Evolutionary conservation across 92 coral and sea anemone genomes (phyloP), one percentile per base, ranked within the genome.

Genomic region (Zoanthus sansibaricus): DNA sequence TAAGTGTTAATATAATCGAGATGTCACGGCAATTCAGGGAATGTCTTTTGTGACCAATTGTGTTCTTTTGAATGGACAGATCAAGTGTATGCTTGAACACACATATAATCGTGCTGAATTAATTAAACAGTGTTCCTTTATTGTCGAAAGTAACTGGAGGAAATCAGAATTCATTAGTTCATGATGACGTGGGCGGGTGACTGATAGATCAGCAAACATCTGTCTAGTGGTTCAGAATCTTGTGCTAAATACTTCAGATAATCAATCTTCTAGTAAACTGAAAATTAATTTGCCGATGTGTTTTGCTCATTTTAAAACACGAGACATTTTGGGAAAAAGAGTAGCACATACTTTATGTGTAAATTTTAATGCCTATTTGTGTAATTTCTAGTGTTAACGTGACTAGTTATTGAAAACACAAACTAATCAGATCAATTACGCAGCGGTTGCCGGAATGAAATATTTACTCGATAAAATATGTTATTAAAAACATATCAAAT

Each of bases 71-170:
- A 32, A 62, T 58, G 61, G 72, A 6, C 68, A 46, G 62, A n/a
- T 79, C 72, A 44, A 64, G 55, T 12, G 71, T 59, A 72, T 44
- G 61, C 46, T 46, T 66, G 56, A 79, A 80, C 46, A 79, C 17
- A 21, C 30, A 80, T 42, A 64, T 15, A 80, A 45, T 66, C 75
- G 20, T 44, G 59, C 74, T 31, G 75, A 80, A 80, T 80, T 80
- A 10, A 44, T 69, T 69, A 13, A 25, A 69, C 74, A 11, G 31
- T 69, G 46, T 25, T 21, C 47, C 66, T 72, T 44, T 80, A 80
- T 49, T 66, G 44, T 4, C 66, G 59, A 21, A 80, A 64, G 59
- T 66, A 61, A 79, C 58, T 71, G 33, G 33, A 56, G 30, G 7
- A 2, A 78, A 61, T 45, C 75, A 46, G 75, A 80, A 80, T 45